These are phyloP conservation scores for Neopipo cinnamomea DNA, from an alignment of 2,113 vertebrate genomes.

Conservation along the genomic window DNA sequence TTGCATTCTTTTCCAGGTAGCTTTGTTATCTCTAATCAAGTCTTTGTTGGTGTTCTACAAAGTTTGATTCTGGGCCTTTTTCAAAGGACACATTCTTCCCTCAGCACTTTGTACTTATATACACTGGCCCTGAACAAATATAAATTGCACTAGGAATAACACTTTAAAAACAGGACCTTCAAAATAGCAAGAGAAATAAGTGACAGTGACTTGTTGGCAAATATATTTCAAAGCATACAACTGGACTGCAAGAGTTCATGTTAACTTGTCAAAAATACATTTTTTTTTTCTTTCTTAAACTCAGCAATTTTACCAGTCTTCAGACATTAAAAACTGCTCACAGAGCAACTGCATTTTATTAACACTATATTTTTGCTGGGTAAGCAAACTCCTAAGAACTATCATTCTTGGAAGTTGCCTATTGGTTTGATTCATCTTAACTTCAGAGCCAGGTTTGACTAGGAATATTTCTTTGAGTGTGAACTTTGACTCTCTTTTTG, in stretches of 20 bases:
- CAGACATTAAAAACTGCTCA: background rate
- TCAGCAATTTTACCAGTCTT: conserved; percentile 30
- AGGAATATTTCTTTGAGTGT: background rate
- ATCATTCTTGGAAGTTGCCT: background rate
- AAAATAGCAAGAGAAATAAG: background rate
- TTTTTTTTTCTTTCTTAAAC: background rate
- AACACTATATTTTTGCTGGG: background rate
- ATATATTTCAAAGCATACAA: background rate
- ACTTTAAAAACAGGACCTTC: background rate
- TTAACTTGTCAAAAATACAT: conserved; percentile 12
- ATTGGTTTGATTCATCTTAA: background rate
- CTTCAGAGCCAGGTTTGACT: background rate
- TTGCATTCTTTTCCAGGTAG: background rate
- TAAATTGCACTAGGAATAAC: background rate
- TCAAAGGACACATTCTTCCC: background rate
- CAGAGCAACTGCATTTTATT: background rate
- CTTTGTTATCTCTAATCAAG: background rate
- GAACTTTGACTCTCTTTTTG: background rate
- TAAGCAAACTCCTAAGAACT: background rate
- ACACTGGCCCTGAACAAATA: background rate
- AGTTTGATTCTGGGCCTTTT: background rate
- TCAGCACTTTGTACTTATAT: background rate
- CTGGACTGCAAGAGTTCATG: background rate
- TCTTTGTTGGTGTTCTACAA: background rate
- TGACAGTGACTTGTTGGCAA: background rate